Evolutionary conservation across 2,888 invertebrate genomes (phyloP).

Genomic region (Sesia bembeciformis): DNA sequence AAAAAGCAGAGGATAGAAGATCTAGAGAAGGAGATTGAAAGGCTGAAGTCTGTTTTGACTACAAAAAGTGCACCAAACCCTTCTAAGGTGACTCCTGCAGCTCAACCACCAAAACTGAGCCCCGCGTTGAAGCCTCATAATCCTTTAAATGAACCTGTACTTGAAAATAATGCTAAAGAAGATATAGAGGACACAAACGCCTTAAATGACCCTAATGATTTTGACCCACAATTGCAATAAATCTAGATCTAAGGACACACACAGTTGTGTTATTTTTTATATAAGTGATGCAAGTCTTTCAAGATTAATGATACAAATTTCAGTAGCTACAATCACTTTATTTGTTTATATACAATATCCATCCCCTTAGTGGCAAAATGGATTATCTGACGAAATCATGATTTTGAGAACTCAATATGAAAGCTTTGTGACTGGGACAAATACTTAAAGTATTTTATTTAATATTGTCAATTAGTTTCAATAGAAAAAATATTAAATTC

Average conservation of each 20-base stretch:
- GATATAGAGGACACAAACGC: constrained; percentile 62
- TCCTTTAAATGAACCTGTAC: constrained; percentile 48
- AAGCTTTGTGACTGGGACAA: too few species aligned
- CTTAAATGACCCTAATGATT: constrained; percentile 50
- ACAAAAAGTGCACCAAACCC: constrained; percentile 48
- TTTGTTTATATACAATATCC: too few species aligned
- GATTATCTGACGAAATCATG: too few species aligned
- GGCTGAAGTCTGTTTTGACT: constrained; percentile 42
- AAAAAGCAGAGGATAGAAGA: constrained; percentile 54
- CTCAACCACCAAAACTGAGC: constrained; percentile 51
- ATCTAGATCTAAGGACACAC: not conserved
- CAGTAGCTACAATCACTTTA: too few species aligned
- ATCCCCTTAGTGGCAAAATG: too few species aligned
- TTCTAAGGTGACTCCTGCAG: constrained; percentile 53
- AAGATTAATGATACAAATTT: too few species aligned
- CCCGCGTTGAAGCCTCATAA: constrained; percentile 45
- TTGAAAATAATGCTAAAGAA: constrained; percentile 60
- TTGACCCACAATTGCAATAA: constrained; percentile 45
- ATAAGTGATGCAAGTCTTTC: too few species aligned
- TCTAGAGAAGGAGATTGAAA: constrained; percentile 51
- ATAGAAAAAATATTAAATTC: too few species aligned
- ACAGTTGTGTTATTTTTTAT: too few species aligned
- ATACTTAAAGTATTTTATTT: too few species aligned
- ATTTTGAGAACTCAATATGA: too few species aligned
- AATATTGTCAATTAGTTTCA: too few species aligned